Evolutionary conservation across 2,113 vertebrate genomes (phyloP), one percentile per base, ranked within the genome.

Genomic region (Tupaia chinensis): DNA sequence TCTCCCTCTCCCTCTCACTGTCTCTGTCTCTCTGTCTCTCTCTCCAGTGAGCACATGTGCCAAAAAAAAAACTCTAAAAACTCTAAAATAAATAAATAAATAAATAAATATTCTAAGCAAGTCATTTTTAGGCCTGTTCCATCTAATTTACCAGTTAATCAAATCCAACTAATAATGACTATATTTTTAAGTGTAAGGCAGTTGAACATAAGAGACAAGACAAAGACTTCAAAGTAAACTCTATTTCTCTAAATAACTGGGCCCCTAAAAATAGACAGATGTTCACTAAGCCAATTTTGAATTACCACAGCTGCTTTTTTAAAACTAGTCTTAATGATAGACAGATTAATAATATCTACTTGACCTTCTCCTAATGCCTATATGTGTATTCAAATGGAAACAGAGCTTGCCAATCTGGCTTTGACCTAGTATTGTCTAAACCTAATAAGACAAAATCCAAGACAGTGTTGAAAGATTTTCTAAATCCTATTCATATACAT

Each of bases 81-180:
- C 44, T 44, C 44, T 44, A 44, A 44, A 44, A 44, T 44, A 44
- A 44, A 44, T 44, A 44, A 44, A 44, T 44, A 44, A 44, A 44
- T 44, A 44, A 44, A 44, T 44, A 44, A 44, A 32, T 17, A 73
- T 92, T 61, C 14, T 23, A 93, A 90, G 74, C 29, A 87, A 85
- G 23, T 60, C 80, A 82, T 95, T 91, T 88, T 77, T 23, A 95
- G 56, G 27, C 14, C 25, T 88, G 7, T 77, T 86, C 53, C 54
- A 85, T 53, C 53, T 66, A 78, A 73, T 25, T 60, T n/a, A 91
- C 84, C 27, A 92, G 32, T 82, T 60, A 90, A 89, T 60, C 44
- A 85, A 77, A 34, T 92, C 29, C 84, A 89, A 61, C 29, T 54
- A 85, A 91, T 29, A 93, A 77, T 73, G 61, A 90, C 20, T 56